These are phyloP conservation scores for Rhyzopertha dominica DNA, from an alignment of 1,140 invertebrate species.

Conservation along the genomic window DNA sequence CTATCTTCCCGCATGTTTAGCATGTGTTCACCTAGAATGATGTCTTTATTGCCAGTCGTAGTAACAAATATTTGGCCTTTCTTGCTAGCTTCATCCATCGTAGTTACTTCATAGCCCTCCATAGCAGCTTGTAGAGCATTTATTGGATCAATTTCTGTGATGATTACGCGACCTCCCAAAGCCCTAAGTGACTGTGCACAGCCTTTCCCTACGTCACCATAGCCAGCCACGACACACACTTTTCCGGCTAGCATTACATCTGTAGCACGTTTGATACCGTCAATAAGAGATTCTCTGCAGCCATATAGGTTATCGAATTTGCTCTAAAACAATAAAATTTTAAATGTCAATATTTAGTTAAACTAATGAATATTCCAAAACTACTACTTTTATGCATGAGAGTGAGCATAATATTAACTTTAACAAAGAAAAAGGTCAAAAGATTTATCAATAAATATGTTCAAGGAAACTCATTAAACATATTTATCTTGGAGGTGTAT, in stretches of 20 bases:
- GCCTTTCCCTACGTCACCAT: slow-evolving; percentile 99
- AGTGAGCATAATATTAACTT: too few relatives aligned
- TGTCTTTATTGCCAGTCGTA: slow-evolving; percentile 94
- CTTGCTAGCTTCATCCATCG: slow-evolving; percentile 92
- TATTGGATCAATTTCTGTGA: slow-evolving; percentile 99
- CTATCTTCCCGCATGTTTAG: slow-evolving; percentile 91
- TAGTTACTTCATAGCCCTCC: slow-evolving; percentile 97
- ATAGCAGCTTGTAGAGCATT: slow-evolving; percentile 96
- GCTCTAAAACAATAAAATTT: too few relatives aligned
- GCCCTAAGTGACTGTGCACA: slow-evolving; percentile 92
- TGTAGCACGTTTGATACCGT: slow-evolving; percentile 98
- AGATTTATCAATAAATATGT: too few relatives aligned
- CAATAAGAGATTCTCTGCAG: slow-evolving; percentile 94
- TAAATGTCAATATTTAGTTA: too few relatives aligned
- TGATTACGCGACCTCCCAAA: slow-evolving; percentile 92
- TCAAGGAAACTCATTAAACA: too few relatives aligned
- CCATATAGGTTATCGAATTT: slow-evolving; percentile 99
- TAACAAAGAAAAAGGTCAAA: too few relatives aligned
- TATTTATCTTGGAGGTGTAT: too few relatives aligned
- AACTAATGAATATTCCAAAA: too few relatives aligned
- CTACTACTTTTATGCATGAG: too few relatives aligned
- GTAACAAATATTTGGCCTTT: slow-evolving; percentile 97
- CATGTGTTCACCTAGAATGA: slow-evolving; percentile 86
- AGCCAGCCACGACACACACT: slow-evolving; percentile 95
- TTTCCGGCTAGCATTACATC: slow-evolving; percentile 99